These are phyloP conservation scores for Pseudanteris insignis DNA, from an alignment of 2,888 invertebrate species.

Conservation along the genomic window DNA sequence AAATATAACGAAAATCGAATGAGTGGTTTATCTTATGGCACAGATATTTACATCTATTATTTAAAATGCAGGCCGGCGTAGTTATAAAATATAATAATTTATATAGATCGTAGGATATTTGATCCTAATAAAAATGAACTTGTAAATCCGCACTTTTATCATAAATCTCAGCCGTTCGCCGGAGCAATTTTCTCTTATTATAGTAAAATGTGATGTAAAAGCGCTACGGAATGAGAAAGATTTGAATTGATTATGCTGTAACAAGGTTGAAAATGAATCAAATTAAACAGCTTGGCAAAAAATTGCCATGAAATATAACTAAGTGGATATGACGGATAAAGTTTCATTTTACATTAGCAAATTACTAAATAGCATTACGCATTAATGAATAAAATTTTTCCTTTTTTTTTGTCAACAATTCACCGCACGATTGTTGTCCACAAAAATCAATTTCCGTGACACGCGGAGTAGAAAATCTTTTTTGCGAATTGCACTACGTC, in stretches of 20 bases:
- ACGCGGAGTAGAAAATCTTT: conserved; percentile 5
- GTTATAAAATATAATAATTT: no score
- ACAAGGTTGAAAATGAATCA: conserved; percentile 24
- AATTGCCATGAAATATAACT: conserved; percentile 11
- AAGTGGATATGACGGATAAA: conserved; percentile 9
- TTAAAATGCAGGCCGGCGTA: no score
- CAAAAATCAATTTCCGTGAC: conserved; percentile 20
- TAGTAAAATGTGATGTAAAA: conserved; percentile 22
- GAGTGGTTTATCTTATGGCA: no score
- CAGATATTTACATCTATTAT: no score
- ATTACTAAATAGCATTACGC: background rate
- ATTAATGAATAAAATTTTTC: background rate
- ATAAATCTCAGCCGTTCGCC: conserved; percentile 5
- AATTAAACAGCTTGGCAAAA: conserved; percentile 8
- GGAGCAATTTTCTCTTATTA: conserved; percentile 16
- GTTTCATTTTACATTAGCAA: background rate
- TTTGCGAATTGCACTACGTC: conserved; percentile 24
- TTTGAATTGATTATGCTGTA: conserved; percentile 23
- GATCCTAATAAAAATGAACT: conserved; percentile 20
- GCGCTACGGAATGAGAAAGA: conserved; percentile 7
- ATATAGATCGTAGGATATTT: no score
- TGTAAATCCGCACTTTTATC: conserved; percentile 14
- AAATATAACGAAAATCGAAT: no score
- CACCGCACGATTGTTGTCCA: conserved; percentile 10
- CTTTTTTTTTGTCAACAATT: background rate